Evolutionary conservation across 2,113 vertebrate genomes (phyloP), one percentile per base, ranked within the genome.

Genomic region (Phyllostomus discolor): DNA sequence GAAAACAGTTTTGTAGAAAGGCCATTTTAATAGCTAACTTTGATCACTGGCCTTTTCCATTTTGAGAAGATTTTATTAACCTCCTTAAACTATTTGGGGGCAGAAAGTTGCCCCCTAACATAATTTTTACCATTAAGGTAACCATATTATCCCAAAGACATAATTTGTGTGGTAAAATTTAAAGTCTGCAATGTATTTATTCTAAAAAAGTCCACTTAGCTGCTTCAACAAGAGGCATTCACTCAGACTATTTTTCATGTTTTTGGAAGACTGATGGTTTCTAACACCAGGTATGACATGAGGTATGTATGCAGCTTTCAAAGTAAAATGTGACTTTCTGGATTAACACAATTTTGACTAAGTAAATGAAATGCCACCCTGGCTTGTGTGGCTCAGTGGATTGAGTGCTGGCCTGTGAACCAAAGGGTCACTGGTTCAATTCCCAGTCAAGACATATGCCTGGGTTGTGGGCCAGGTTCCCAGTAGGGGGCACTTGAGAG

Each of bases 291-390:
- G 22, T 1, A 11, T 57, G n/a, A 73, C 26, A 24, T 9, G 0
- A 48, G 0, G 5, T 1, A 15, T 38, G 4, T 35, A 31, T 20
- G 48, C 4, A 87, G 50, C 6, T 95, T 93, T 9, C 62, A 72
- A 78, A 41, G 2, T 94, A 94, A 41, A 41, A 92, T 64, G 26
- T 17, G 38, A 26, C 48, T 93, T 57, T 78, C 81, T 83, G 5
- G 43, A 95, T 80, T 94, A 98, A 99, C 99, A 16, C 88, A 99
- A 99, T 99, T 99, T 99, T 90, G 99, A 99, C 98, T 98, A 99
- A 97, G 99, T 99, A 98, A 98, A 98, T 98, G 98, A 99, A 98
- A 99, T 99, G 86, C 99, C 98, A 59, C 57, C 9, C 57, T 59
- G 57, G 57, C 57, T 59, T 22, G 22, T 59, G 57, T 59, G 57